A percentile compares a stretch with the other conserved stretches of the same genome.
phyloP scores from a whole-genome alignment of 2,888 invertebrate genomes.

The Watsonalla binaria region DNA sequence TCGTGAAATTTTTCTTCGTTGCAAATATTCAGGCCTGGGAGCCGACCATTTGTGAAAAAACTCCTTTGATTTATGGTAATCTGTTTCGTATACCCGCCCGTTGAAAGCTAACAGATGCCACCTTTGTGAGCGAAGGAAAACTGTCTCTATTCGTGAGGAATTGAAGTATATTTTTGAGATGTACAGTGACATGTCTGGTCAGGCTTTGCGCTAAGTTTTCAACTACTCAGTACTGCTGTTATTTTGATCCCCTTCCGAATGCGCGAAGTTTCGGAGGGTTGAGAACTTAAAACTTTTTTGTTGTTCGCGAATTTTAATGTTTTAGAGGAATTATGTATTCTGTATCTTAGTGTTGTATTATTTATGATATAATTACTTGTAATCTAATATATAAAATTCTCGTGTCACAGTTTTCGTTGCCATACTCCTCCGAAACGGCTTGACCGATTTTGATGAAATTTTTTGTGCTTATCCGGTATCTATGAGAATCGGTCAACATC shows the following conservation, averaged over 20 bases:
- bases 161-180: neutral
- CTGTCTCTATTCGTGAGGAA: neutral
- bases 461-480: no score
- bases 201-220: constrained; percentile 21
- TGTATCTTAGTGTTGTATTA: no score
- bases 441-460: no score
- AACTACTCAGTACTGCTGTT: constrained; percentile 30
- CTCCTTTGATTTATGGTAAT: constrained; percentile 50
- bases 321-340: neutral
- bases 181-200: neutral
- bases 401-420: no score
- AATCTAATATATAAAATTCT: no score
- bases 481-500: no score
- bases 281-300: constrained; percentile 12
- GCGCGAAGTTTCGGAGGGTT: constrained; percentile 13
- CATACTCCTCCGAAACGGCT: no score
- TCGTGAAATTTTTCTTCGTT: constrained; percentile 17
- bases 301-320: neutral
- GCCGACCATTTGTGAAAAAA: constrained; percentile 24
- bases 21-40: constrained; percentile 35
- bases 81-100: constrained; percentile 23
- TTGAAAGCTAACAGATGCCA: neutral
- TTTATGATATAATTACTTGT: no score
- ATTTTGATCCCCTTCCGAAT: constrained; percentile 19
- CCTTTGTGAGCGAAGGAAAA: neutral